Conservation (phyloP, 1,140 invertebrate species). For the Drosophila hydei region DNA sequence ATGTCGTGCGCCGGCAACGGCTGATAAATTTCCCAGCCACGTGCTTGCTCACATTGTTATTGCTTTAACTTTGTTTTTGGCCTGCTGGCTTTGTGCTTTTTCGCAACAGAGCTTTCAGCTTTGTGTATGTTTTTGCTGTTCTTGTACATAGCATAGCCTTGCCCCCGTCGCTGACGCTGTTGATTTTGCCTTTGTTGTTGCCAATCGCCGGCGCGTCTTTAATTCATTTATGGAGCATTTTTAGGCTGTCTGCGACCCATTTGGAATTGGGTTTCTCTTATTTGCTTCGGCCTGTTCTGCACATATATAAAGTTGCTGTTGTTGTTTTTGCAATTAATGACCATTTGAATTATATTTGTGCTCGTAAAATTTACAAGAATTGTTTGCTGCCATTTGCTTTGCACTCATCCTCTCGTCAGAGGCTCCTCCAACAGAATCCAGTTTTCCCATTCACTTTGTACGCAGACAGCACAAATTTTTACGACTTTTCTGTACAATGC, state of each 20-base stretch:
- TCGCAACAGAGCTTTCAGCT: constrained; percentile 42
- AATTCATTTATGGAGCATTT: constrained; percentile 78
- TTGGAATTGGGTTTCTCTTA: constrained; percentile 53
- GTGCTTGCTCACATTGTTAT: constrained; percentile 45
- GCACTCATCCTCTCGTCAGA: constrained; percentile 15
- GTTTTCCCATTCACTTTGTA: constrained; percentile 66
- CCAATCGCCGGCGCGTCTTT: constrained; percentile 52
- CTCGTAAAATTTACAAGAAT: constrained; percentile 83
- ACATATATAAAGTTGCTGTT: constrained; percentile 26
- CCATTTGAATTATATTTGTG: constrained; percentile 83
- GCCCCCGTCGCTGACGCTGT: not conserved
- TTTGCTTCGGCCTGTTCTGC: constrained; percentile 10
- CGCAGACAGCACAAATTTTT: constrained; percentile 80
- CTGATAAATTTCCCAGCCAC: constrained; percentile 56
- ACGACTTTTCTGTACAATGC: constrained; percentile 81
- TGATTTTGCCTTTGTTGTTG: constrained; percentile 20
- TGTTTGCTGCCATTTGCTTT: constrained; percentile 58
- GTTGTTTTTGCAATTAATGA: constrained; percentile 81
- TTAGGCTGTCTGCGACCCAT: constrained; percentile 68
- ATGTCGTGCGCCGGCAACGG: constrained; percentile 13
- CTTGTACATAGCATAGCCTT: no score
- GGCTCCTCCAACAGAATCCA: constrained; percentile 34
- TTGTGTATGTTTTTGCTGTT: constrained; percentile 18
- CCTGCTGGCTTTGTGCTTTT: constrained; percentile 48
- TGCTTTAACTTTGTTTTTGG: constrained; percentile 41